These are phyloP conservation scores for Serrognathus titanus DNA, from an alignment of 2,888 invertebrate genomes.

Conservation along the genomic window DNA sequence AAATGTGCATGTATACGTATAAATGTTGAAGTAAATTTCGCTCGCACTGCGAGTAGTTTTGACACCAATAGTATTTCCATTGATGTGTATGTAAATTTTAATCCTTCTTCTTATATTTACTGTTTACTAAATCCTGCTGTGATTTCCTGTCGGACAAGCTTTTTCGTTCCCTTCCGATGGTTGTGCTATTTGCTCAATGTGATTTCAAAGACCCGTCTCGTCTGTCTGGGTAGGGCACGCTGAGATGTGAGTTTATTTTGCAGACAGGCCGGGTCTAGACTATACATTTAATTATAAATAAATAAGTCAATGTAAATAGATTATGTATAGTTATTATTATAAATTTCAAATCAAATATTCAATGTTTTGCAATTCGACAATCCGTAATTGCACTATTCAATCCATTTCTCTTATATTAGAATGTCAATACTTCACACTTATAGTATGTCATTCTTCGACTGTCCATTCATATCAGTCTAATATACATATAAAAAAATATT, in stretches of 20 bases:
- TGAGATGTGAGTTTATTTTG: neutral
- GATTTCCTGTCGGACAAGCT: conserved; percentile 40
- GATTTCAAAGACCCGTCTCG: conserved; percentile 19
- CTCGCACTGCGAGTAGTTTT: conserved; percentile 3
- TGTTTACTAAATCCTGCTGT: conserved; percentile 36
- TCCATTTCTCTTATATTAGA: conserved; percentile 2
- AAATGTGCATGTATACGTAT: conserved; percentile 18
- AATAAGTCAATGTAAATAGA: conserved; percentile 4
- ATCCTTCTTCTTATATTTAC: conserved; percentile 19
- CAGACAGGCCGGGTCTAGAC: conserved; percentile 1
- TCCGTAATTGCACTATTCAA: conserved; percentile 38
- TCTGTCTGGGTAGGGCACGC: conserved; percentile 10
- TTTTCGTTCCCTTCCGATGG: conserved; percentile 40
- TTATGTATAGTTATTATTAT: conserved; percentile 27
- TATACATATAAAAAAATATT: conserved; percentile 11
- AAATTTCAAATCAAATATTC: conserved; percentile 29
- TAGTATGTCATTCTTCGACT: conserved; percentile 1
- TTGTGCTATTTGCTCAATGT: conserved; percentile 43
- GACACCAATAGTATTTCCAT: conserved; percentile 10
- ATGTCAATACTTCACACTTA: conserved; percentile 3
- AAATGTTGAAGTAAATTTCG: conserved; percentile 3
- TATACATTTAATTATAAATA: conserved; percentile 2
- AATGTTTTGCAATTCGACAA: conserved; percentile 40
- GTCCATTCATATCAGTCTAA: conserved; percentile 10
- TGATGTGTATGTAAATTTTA: neutral